Conservation (phyloP, 2,113 vertebrate genomes). For the Carollia perspicillata region DNA sequence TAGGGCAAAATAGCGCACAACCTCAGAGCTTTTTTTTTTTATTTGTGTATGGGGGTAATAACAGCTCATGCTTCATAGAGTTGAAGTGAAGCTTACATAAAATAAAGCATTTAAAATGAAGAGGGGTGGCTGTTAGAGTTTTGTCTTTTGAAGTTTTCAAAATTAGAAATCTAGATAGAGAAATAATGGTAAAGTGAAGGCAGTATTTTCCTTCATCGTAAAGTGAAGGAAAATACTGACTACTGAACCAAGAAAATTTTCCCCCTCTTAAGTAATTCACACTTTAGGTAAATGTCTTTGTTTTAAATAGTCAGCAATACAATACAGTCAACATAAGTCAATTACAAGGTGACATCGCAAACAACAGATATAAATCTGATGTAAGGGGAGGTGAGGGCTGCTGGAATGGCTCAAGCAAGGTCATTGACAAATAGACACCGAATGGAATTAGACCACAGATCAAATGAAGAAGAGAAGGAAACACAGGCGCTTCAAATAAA, state of each 20-base stretch:
- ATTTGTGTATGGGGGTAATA: not conserved
- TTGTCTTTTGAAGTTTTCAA: not conserved
- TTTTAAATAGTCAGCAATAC: not conserved
- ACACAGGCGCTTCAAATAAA: not conserved
- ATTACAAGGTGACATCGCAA: not conserved
- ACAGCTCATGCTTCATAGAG: not conserved
- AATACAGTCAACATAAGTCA: not conserved
- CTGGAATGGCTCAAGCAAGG: not conserved
- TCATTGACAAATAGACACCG: not conserved
- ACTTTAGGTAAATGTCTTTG: not conserved
- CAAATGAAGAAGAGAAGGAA: not conserved
- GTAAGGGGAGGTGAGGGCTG: not conserved
- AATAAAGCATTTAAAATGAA: not conserved
- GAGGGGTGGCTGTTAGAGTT: not conserved
- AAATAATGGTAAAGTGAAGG: not conserved
- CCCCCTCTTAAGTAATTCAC: not conserved
- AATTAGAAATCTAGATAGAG: not conserved
- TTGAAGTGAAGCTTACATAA: not conserved
- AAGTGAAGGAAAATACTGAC: not conserved
- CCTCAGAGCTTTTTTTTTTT: not conserved
- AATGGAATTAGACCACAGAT: not conserved
- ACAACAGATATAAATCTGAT: not conserved
- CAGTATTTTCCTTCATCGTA: not conserved
- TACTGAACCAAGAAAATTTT: not conserved
- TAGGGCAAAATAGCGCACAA: not conserved